Conservation (phyloP, 2,113 vertebrate genomes). For the Coreoperca whiteheadi region DNA sequence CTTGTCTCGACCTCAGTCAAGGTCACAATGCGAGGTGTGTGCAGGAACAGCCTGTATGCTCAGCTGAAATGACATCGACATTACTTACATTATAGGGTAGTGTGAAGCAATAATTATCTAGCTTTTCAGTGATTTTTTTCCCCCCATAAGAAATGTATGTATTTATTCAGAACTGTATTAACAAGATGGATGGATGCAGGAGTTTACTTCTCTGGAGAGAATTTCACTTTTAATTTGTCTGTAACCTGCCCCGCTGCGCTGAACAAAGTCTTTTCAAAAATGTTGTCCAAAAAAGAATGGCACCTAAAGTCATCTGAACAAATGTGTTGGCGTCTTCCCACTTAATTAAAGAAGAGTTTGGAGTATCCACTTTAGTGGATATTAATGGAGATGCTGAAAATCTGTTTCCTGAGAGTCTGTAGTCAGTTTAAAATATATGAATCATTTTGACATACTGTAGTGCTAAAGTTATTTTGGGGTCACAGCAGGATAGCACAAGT, state of each 20-base stretch:
- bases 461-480: slow-evolving; percentile 15
- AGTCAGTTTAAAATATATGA: slow-evolving; percentile 20
- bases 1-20: slow-evolving; percentile 60
- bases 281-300: background rate
- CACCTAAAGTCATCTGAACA: background rate
- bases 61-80: background rate
- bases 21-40: slow-evolving; percentile 34
- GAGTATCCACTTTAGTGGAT: background rate
- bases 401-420: background rate
- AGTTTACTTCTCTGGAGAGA: slow-evolving; percentile 1
- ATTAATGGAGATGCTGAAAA: background rate
- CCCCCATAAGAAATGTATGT: background rate
- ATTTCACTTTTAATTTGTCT: background rate
- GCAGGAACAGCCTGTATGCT: background rate
- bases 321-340: background rate
- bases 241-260: background rate
- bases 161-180: background rate
- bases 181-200: background rate
- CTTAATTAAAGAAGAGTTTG: slow-evolving; percentile 3
- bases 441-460: slow-evolving; percentile 17
- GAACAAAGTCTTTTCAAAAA: background rate
- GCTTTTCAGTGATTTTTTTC: background rate
- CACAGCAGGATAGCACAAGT: slow-evolving; percentile 24
- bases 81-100: background rate
- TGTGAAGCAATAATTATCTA: background rate